Evolutionary conservation across 2,888 invertebrate genomes (phyloP), one percentile per base, ranked within the genome.

Genomic region (Tricholauxania praeusta): DNA sequence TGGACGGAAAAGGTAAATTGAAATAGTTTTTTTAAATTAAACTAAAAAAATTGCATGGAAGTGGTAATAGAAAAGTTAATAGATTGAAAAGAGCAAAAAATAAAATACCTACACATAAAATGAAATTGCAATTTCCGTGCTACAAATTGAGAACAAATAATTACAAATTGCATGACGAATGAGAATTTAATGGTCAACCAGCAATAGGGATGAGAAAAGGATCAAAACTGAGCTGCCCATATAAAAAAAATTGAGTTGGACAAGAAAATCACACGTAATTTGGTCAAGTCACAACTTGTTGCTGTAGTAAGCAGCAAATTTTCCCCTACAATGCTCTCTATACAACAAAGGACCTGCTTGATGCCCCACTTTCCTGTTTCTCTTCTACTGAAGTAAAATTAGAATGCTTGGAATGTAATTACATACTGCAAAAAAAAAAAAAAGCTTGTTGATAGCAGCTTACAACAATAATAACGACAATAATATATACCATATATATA

Each of bases 121-220:
- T 77, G 77, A 77, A 78, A 75, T 73, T 76, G 77, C 77, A 76
- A 77, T 77, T 78, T 77, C 76, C 77, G 77, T 77, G 76, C 59
- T 72, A 73, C 73, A 75, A 75, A 77, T 74, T 77, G 74, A 74
- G 72, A 77, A 77, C 78, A 78, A 78, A 78, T 79, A 77, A 77
- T 74, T 75, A 76, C 77, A 77, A 79, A 79, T 79, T 78, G 78
- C 76, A 78, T 78, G 78, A 79, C 76, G 77, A 79, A 78, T 78
- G 77, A 75, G 72, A 39, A 75, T 78, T 77, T 77, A 79, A 77
- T 78, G 57, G 59, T 12, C 47, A 71, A 63, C 52, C 28, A 22
- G 17, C 66, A 15, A 49, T 48, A 17, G 47, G 57, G n/a, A 57
- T 19, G 55, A 57, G 5, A 28, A 57, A 57, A 22, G 28, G 19